phyloP scores from a whole-genome alignment of 2,888 invertebrate genomes.

The Platypus cylindrus region DNA sequence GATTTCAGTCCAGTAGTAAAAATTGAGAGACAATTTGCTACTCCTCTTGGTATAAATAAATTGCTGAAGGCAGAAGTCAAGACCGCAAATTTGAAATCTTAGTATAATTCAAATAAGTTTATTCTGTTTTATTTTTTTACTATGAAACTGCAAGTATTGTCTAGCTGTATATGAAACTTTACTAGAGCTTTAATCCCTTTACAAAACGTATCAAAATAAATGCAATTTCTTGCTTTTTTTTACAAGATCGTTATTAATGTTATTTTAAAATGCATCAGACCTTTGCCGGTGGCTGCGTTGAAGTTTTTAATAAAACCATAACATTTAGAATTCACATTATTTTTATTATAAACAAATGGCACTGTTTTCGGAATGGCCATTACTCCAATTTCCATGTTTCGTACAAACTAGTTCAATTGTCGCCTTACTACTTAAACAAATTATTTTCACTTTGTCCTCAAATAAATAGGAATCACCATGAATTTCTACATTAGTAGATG shows the following conservation, averaged over 20 bases:
- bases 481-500: slow-evolving; percentile 31
- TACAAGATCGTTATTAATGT: too few relatives aligned
- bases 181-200: too few relatives aligned
- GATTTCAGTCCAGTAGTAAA: slow-evolving; percentile 29
- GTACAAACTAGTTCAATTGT: slow-evolving; percentile 25
- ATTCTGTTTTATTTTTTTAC: too few relatives aligned
- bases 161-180: too few relatives aligned
- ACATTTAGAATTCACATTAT: not conserved
- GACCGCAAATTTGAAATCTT: too few relatives aligned
- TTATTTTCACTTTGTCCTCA: slow-evolving; percentile 35
- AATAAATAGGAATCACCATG: slow-evolving; percentile 39
- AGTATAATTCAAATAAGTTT: too few relatives aligned
- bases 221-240: too few relatives aligned
- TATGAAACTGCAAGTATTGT: too few relatives aligned
- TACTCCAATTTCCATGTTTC: slow-evolving; percentile 28
- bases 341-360: slow-evolving; percentile 2
- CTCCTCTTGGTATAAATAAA: slow-evolving; percentile 24
- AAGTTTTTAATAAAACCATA: too few relatives aligned
- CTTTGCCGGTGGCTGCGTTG: too few relatives aligned
- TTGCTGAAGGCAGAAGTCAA: slow-evolving; percentile 18
- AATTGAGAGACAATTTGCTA: slow-evolving; percentile 26
- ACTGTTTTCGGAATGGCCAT: slow-evolving; percentile 16
- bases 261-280: too few relatives aligned
- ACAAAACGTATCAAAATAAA: too few relatives aligned
- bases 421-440: slow-evolving; percentile 26